Percentiles rank a stretch among this genome's conserved stretches.
Evolutionary conservation across 2,113 vertebrate species (phyloP).

Genomic region (Python bivittatus): DNA sequence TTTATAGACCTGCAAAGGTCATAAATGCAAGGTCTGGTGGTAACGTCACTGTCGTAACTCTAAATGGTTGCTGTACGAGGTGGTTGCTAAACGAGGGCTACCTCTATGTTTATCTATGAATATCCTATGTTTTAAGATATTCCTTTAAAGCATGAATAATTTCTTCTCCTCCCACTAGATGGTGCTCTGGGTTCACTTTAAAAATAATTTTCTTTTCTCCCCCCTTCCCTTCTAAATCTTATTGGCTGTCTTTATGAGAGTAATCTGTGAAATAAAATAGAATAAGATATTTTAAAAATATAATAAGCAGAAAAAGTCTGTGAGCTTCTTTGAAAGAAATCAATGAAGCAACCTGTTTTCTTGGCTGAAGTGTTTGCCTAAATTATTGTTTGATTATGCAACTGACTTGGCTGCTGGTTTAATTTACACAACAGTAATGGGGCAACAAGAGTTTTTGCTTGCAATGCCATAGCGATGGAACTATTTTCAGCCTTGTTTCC

Average conservation of each 20-base stretch:
- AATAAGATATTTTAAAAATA: not conserved
- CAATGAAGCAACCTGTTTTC: not conserved
- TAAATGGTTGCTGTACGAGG: not conserved
- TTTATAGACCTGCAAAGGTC: not conserved
- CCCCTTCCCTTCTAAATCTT: not conserved
- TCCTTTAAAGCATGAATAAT: constrained; percentile 5
- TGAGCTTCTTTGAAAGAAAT: not conserved
- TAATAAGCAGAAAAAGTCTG: not conserved
- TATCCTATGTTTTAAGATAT: too few species aligned
- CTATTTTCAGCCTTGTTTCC: constrained; percentile 12
- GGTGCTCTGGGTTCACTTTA: constrained; percentile 72
- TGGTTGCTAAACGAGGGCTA: not conserved
- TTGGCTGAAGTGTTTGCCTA: not conserved
- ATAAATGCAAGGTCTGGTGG: not conserved
- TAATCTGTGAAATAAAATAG: not conserved
- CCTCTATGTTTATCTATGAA: too few species aligned
- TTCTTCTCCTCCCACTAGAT: constrained; percentile 64
- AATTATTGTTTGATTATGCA: not conserved
- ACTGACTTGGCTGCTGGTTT: not conserved
- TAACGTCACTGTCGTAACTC: not conserved
- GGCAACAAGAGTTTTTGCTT: constrained; percentile 1
- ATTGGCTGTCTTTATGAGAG: not conserved
- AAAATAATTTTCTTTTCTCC: not conserved
- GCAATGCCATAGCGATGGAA: not conserved
- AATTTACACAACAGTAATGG: constrained; percentile 5